Base-by-base conservation (phyloP, 2,888 invertebrate species). In the Diogma glabrata region DNA sequence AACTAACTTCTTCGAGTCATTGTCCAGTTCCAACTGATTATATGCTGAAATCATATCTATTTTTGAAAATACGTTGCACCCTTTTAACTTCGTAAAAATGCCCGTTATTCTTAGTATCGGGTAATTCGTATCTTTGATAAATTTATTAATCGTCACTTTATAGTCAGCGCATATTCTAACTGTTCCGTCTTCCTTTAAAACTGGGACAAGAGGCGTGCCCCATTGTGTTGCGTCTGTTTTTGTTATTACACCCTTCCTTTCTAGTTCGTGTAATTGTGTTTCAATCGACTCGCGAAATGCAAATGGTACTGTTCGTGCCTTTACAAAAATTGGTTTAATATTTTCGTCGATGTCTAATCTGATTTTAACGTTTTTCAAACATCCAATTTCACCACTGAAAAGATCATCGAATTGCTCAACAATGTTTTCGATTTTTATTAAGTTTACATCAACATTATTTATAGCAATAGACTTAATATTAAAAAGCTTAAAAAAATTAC, bases 21-120 rank as follows among this genome's bases (percentile, higher is more conserved):
- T 33, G 17, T 50, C 40, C 17, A 56, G 40, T 16, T 40, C 46
- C 16, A 53, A 12, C 16, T 47, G 51, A 51, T 50, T 52, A 30
- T 52, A 54, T 9, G 48, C 53, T 10, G 47, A 47, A 40, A 45
- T 53, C n/a, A 52, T 51, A n/a, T n/a, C n/a, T n/a, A n/a, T n/a
- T n/a, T n/a, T n/a, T n/a, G n/a, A n/a, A n/a, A n/a, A n/a, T n/a
- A n/a, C n/a, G n/a, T n/a, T n/a, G n/a, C n/a, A n/a, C n/a, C n/a
- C n/a, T n/a, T n/a, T n/a, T 20, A 50, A 14, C 14, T 24, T 50
- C n/a, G 28, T 12, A 4, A 26, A 19, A n/a, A 50, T 30, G 4
- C 45, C 45, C 10, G 36, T 43, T 19, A 50, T 26, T 2, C 19
- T 28, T 14, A 45, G 50, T n/a, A 50, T 30, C 9, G 17, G 20